Evolutionary conservation across 2,888 invertebrate genomes (phyloP).

Genomic region (Eupithecia exiguata): DNA sequence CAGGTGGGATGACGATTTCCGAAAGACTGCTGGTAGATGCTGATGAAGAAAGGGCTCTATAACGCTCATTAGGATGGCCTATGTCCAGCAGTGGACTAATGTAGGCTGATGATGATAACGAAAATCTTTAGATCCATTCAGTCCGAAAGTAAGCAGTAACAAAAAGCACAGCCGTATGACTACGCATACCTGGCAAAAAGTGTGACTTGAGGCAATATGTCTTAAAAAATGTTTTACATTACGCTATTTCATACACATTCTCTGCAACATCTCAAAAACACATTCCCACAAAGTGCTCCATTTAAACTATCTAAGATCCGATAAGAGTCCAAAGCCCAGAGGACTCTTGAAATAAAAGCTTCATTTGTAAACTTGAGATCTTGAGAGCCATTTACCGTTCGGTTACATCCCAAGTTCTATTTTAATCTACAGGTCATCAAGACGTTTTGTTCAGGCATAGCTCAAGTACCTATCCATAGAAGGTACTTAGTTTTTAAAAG

Average conservation of each 20-base stretch:
- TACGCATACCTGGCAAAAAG: not conserved
- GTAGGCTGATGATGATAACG: too few relatives aligned
- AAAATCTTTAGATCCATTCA: too few relatives aligned
- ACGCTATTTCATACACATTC: not conserved
- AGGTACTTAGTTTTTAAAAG: not conserved
- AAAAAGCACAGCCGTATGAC: too few relatives aligned
- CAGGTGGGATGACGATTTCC: too few relatives aligned
- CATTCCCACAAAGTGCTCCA: slow-evolving; percentile 12
- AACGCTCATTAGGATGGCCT: too few relatives aligned
- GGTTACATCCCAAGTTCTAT: slow-evolving; percentile 13
- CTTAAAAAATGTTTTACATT: not conserved
- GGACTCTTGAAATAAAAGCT: slow-evolving; percentile 17
- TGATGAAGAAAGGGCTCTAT: too few relatives aligned
- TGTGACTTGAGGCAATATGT: not conserved
- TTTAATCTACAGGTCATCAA: slow-evolving; percentile 16
- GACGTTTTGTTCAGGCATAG: not conserved
- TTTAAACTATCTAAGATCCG: slow-evolving; percentile 15
- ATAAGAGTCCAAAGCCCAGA: slow-evolving; percentile 10
- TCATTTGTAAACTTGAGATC: slow-evolving; percentile 19
- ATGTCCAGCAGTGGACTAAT: too few relatives aligned
- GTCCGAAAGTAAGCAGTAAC: too few relatives aligned
- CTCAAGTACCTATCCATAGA: not conserved
- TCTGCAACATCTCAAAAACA: not conserved
- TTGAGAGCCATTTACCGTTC: slow-evolving; percentile 16
- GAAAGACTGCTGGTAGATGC: too few relatives aligned